Percentiles rank a stretch among this genome's conserved stretches.
Conservation (phyloP, 2,888 invertebrate genomes). For the Phortica magna region DNA sequence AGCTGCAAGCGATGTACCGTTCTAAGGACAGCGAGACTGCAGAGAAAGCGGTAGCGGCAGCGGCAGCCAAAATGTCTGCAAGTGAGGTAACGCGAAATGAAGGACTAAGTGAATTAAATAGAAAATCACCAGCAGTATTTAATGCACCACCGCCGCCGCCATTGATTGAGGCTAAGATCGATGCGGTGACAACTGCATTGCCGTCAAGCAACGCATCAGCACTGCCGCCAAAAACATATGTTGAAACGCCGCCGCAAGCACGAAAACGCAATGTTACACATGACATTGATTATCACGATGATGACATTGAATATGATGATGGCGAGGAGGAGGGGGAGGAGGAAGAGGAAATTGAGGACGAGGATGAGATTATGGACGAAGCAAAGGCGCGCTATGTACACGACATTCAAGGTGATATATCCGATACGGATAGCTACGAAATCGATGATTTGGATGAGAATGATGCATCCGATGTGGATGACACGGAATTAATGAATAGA, state of each 20-base stretch:
- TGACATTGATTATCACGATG: slow-evolving; percentile 56
- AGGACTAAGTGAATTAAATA: neutral
- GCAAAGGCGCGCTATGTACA: neutral
- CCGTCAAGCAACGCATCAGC: neutral
- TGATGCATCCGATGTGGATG: slow-evolving; percentile 83
- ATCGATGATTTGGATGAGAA: slow-evolving; percentile 78
- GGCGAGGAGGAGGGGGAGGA: slow-evolving; percentile 28
- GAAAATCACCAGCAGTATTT: slow-evolving; percentile 43
- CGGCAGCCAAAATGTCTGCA: neutral
- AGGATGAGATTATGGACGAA: slow-evolving; percentile 41
- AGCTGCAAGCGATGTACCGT: slow-evolving; percentile 72
- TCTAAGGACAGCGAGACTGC: slow-evolving; percentile 46
- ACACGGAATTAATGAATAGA: slow-evolving; percentile 84
- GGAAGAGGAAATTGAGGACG: slow-evolving; percentile 3
- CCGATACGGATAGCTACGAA: slow-evolving; percentile 54
- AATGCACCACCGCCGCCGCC: slow-evolving; percentile 46
- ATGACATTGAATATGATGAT: slow-evolving; percentile 69
- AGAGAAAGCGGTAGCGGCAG: neutral
- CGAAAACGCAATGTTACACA: slow-evolving; percentile 45
- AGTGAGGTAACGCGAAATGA: neutral
- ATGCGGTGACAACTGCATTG: slow-evolving; percentile 24
- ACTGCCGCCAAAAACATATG: slow-evolving; percentile 34
- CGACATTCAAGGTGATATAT: slow-evolving; percentile 53
- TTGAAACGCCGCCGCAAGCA: slow-evolving; percentile 35
- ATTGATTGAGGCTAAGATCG: slow-evolving; percentile 35